Evolutionary conservation across 2,797 vertebrate genomes (phyloP), one percentile per base, ranked within the genome.

Genomic region (Echeneis naucrates): DNA sequence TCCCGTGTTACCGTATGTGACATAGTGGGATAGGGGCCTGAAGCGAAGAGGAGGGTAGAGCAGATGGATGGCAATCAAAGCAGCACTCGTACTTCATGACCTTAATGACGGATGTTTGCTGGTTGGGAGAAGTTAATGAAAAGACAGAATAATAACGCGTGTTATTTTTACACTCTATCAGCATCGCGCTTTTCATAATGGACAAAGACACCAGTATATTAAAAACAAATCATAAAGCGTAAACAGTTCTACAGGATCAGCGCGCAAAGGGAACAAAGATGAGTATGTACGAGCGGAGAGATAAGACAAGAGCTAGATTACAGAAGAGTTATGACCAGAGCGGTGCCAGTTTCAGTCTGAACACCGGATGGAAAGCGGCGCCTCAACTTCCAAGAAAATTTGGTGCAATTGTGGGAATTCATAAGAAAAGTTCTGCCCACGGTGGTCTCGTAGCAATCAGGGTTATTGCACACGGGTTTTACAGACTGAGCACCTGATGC

Each of bases 1-100:
- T 90, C 83, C 87, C 14, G 44, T 33, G 81, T 84, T 81, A 53
- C 68, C 68, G 83, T 85, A 51, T 73, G 80, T 82, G 87, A 77
- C 78, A 76, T 44, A 30, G 87, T 2, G 38, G 48, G 53, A 69
- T 52, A 40, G 63, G 71, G 83, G 83, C 89, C 86, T 4, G 51
- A 7, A 81, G 85, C 75, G 14, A 63, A 37, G 73, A 66, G 60
- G 14, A 51, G 68, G 8, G 40, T 1, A 2, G 68, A 64, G 73
- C 81, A 87, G 82, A 88, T 68, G 80, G 79, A 78, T 66, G 66
- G 66, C 77, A 45, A 38, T 27, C 74, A 62, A 72, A 27, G 47
- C 64, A 33, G 64, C 73, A 30, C 51, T 56, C 27, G 2, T 23
- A 63, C 72, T 44, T 56, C 53, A 67, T 12, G 38, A 52, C 30